phyloP scores from a whole-genome alignment of 1,140 invertebrate species.

The Rhyzopertha dominica region DNA sequence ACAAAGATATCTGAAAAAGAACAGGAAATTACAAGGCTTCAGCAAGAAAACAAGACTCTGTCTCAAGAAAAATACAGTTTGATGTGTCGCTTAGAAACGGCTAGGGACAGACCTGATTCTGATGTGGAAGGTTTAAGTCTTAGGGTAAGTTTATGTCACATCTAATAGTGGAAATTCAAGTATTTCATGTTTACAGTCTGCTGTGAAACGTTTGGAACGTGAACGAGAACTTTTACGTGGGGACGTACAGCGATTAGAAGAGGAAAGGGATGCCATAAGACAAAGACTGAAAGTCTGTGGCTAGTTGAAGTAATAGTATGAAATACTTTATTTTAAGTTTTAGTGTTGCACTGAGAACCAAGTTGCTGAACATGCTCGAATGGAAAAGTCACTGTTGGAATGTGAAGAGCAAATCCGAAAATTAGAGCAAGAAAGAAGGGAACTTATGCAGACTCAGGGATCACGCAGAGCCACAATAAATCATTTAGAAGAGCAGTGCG shows the following conservation, averaged over 20 bases:
- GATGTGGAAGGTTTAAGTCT: slow-evolving; percentile 22
- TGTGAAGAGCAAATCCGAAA: slow-evolving; percentile 36
- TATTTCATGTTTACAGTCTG: slow-evolving; percentile 32
- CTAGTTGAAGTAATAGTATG: too few relatives aligned
- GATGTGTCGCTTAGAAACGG: slow-evolving; percentile 40
- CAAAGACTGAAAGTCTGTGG: slow-evolving; percentile 53
- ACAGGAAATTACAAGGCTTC: slow-evolving; percentile 41
- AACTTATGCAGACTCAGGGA: slow-evolving; percentile 35
- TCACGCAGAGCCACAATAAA: slow-evolving; percentile 34
- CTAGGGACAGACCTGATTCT: slow-evolving; percentile 18
- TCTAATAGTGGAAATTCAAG: slow-evolving; percentile 10
- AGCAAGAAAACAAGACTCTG: slow-evolving; percentile 46
- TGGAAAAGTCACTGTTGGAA: slow-evolving; percentile 30
- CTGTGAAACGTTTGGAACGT: slow-evolving; percentile 47
- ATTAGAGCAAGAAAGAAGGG: slow-evolving; percentile 38
- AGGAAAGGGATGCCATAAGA: slow-evolving; percentile 52
- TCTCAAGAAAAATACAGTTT: slow-evolving; percentile 46
- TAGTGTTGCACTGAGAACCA: too few relatives aligned
- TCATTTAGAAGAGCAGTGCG: slow-evolving; percentile 38
- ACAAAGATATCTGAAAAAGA: slow-evolving; percentile 45
- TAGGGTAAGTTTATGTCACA: slow-evolving; percentile 17
- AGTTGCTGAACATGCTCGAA: slow-evolving; percentile 20
- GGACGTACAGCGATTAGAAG: slow-evolving; percentile 51
- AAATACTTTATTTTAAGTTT: too few relatives aligned
- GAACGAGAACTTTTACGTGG: slow-evolving; percentile 51